Evolutionary conservation across 2,113 vertebrate species (phyloP).

Genomic region (Leptosomus discolor): DNA sequence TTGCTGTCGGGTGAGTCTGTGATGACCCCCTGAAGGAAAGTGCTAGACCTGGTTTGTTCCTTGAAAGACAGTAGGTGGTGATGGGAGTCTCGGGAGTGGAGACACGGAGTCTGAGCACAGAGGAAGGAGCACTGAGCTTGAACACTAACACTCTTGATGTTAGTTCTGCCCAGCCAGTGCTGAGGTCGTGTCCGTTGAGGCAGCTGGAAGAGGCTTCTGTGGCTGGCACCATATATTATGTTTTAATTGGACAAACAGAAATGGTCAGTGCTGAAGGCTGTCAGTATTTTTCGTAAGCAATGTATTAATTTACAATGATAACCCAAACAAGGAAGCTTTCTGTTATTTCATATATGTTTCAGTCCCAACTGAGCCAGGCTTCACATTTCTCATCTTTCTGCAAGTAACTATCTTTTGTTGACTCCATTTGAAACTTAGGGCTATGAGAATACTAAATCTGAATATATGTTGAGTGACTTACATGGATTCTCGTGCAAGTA

Average conservation of each 20-base stretch:
- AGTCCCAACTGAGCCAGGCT: neutral
- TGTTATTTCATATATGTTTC: neutral
- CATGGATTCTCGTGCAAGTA: slow-evolving; percentile 56
- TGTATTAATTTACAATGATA: neutral
- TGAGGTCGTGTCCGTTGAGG: fast-evolving
- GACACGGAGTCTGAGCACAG: neutral
- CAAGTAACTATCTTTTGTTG: slow-evolving; percentile 7
- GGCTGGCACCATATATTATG: neutral
- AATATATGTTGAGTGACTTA: slow-evolving; percentile 46
- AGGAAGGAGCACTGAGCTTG: neutral
- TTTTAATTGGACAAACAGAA: neutral
- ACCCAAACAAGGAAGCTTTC: neutral
- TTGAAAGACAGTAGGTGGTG: neutral
- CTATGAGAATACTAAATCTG: slow-evolving; percentile 32
- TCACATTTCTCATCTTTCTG: slow-evolving; percentile 18
- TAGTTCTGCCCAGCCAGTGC: neutral
- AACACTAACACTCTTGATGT: neutral
- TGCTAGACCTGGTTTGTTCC: neutral
- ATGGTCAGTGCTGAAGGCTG: neutral
- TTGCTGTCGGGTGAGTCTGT: neutral
- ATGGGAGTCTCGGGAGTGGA: neutral
- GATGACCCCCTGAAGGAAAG: neutral
- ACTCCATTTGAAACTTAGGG: slow-evolving; percentile 42
- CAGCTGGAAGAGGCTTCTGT: neutral
- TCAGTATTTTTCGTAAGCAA: neutral